A percentile compares a stretch with the other conserved stretches of the same genome.
These are phyloP conservation scores for Pollenia griseotomentosa DNA, from an alignment of 2,888 invertebrate species.

Conservation along the genomic window DNA sequence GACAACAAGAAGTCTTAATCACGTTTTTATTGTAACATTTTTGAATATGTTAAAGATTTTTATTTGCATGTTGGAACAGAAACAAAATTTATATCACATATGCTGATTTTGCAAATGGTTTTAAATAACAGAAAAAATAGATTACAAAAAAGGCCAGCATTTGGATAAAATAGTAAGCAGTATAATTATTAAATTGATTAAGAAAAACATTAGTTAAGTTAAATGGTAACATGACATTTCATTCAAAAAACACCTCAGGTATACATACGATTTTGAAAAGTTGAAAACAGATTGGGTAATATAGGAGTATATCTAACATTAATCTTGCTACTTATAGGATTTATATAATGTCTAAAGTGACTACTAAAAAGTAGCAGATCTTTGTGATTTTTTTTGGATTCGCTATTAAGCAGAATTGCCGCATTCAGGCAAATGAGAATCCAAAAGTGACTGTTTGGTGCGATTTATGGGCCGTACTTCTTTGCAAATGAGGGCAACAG, in stretches of 20 bases:
- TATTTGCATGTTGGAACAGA: conserved; percentile 36
- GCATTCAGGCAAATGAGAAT: too few relatives aligned
- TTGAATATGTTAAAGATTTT: conserved; percentile 53
- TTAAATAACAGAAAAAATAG: background rate
- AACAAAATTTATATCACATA: conserved; percentile 33
- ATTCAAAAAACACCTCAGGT: background rate
- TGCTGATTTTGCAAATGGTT: conserved; percentile 4
- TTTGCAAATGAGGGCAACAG: too few relatives aligned
- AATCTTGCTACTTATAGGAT: too few relatives aligned
- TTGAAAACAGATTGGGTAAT: too few relatives aligned
- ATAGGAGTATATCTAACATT: too few relatives aligned
- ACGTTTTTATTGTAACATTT: conserved; percentile 72
- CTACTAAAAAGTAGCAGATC: too few relatives aligned
- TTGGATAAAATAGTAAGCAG: conserved; percentile 22
- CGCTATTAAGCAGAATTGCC: too few relatives aligned
- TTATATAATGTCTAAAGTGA: too few relatives aligned
- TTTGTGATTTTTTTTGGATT: too few relatives aligned
- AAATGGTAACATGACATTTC: conserved; percentile 7
- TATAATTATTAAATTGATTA: conserved; percentile 32
- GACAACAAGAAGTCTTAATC: conserved; percentile 72
- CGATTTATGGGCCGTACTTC: too few relatives aligned
- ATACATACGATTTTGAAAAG: too few relatives aligned
- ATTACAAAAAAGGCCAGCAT: conserved; percentile 27
- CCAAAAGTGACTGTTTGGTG: too few relatives aligned
- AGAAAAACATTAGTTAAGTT: background rate